Evolutionary conservation across 2,888 invertebrate species (phyloP).

Genomic region (Linnaemya vulpina): DNA sequence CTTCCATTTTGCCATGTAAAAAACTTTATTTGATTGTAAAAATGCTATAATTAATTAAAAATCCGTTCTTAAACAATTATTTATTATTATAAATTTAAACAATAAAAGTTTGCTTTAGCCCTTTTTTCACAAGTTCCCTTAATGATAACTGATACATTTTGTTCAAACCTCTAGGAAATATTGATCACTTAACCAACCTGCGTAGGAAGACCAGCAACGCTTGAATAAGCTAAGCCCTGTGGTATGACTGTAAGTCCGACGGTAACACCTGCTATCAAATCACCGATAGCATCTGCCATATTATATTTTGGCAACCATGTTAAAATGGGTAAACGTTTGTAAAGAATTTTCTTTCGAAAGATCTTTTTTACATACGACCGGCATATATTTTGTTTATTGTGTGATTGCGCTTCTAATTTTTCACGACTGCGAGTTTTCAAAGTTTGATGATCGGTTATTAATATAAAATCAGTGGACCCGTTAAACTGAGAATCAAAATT

Average conservation of each 20-base stretch:
- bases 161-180: neutral
- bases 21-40: too few relatives aligned
- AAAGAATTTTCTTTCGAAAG: conserved; percentile 88
- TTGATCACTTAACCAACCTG: conserved; percentile 82
- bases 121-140: too few relatives aligned
- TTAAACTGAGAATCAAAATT: conserved; percentile 78
- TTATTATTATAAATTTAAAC: too few relatives aligned
- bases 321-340: conserved; percentile 89
- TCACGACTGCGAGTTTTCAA: conserved; percentile 76
- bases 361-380: conserved; percentile 78
- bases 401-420: conserved; percentile 73
- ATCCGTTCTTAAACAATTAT: too few relatives aligned
- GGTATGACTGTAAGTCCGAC: conserved; percentile 89
- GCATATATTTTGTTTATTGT: conserved; percentile 70
- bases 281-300: conserved; percentile 89
- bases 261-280: conserved; percentile 95
- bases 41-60: too few relatives aligned
- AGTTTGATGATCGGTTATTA: conserved; percentile 80
- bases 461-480: conserved; percentile 80
- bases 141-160: neutral
- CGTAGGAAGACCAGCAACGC: conserved; percentile 90
- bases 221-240: conserved; percentile 92
- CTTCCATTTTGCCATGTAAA: too few relatives aligned
- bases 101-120: too few relatives aligned
- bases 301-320: conserved; percentile 91